Base-by-base conservation (phyloP, 2,888 invertebrate species). In the Notodonta dromedarius region DNA sequence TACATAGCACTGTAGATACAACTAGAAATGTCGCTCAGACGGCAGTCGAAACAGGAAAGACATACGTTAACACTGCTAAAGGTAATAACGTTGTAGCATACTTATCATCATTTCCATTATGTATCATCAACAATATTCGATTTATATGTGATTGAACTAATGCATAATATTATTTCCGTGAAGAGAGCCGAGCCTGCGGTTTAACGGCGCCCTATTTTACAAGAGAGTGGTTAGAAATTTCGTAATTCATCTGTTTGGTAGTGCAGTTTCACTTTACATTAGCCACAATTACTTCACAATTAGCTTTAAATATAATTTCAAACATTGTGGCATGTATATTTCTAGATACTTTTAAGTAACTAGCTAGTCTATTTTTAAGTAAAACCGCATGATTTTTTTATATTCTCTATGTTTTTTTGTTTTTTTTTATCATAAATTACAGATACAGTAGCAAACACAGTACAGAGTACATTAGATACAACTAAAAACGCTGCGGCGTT, bases 41-140 rank as follows among this genome's bases (percentile, higher is more conserved):
- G 3, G 84, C 84, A 48, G 76, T 83, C 58, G 89, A 86, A 32
- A 88, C 85, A 54, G 84, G 86, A 52, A 76, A 79, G 60, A 64
- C 78, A 35, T 80, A 82, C 59, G 74, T 82, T 65, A 78, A 75
- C 61, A 72, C 75, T 57, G 77, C 78, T 4, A 80, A 77, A 83
- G 78, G 77, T 79, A 77, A 70, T 56, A 51, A 16, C 7, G 11
- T 39, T 40, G 9, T 46, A n/a, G n/a, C 13, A 46, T 24, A 24
- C 24, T 24, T 24, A 24, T 24, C 24, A 24, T n/a, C 24, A 24
- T 24, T 24, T 24, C 24, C 13, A 46, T n/a, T 12, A 42, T n/a
- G 4, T 11, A 46, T n/a, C 12, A 46, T n/a, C n/a, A n/a, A 5
- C 32, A 52, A 32, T 32, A 52, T 11, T 52, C 12, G 6, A 51